Evolutionary conservation across 2,113 vertebrate species (phyloP), one percentile per base, ranked within the genome.

Genomic region (Heliornis fulica): DNA sequence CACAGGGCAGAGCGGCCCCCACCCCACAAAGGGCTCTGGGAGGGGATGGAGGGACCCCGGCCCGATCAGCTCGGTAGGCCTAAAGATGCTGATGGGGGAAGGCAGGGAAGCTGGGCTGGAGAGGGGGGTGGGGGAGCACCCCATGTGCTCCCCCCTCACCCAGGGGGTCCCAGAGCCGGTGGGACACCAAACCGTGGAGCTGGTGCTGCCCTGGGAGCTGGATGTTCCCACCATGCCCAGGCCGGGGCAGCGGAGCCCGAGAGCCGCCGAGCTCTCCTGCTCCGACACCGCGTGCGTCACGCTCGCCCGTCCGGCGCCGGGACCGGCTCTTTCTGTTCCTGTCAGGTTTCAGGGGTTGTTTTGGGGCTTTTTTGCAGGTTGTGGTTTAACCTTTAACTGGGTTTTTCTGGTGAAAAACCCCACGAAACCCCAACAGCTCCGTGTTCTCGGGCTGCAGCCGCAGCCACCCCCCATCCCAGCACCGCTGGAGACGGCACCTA

Each of bases 371-470:
- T 68, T 41, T 31, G 36, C 77, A 57, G 68, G 8, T 75, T 90
- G 82, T 59, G 87, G 82, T 93, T 90, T 90, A 81, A 93, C 92
- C 92, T 90, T 90, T 86, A 93, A n/a, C 54, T 51, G 63, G 36
- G 69, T 34, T 45, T 41, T 31, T 54, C n/a, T n/a, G n/a, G n/a
- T n/a, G n/a, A n/a, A n/a, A n/a, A n/a, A n/a, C n/a, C n/a, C n/a
- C n/a, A n/a, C n/a, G n/a, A 13, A 36, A 21, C 19, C 23, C 12
- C 13, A 26, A 12, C 23, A 10, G 26, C 25, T 25, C 50, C 25
- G 13, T n/a, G 6, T 36, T 59, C 43, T n/a, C 22, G 4, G 43
- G 83, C 63, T n/a, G n/a, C n/a, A n/a, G n/a, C n/a, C n/a, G n/a
- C n/a, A n/a, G n/a, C n/a, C n/a, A n/a, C n/a, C n/a, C n/a, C n/a